Percentiles rank a stretch among this genome's conserved stretches.
Conservation (phyloP, 2,888 invertebrate species). For the Pyrocoelia pectoralis region DNA sequence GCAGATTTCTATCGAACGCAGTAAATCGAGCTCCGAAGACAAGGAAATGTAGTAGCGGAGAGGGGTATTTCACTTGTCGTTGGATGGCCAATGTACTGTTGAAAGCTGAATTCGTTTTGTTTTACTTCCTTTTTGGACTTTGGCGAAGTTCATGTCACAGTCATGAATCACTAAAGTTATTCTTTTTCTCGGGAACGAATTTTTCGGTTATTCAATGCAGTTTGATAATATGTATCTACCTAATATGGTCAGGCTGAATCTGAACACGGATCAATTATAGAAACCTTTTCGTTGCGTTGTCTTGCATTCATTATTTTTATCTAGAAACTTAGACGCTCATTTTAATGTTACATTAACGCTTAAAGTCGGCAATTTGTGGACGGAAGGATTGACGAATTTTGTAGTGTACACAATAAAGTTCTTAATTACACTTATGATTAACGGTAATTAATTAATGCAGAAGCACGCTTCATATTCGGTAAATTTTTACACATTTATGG, state of each 20-base stretch:
- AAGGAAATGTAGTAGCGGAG: slow-evolving; percentile 42
- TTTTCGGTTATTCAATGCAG: slow-evolving; percentile 25
- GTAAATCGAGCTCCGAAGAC: slow-evolving; percentile 51
- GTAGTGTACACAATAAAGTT: background rate
- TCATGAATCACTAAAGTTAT: slow-evolving; percentile 51
- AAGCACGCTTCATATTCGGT: slow-evolving; percentile 7
- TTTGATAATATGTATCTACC: slow-evolving; percentile 19
- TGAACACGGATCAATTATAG: slow-evolving; percentile 2
- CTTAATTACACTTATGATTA: slow-evolving; percentile 2
- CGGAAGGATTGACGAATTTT: background rate
- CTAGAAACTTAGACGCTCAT: background rate
- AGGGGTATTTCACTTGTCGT: slow-evolving; percentile 36
- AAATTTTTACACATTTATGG: slow-evolving; percentile 11
- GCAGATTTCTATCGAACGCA: slow-evolving; percentile 58
- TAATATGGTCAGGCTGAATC: slow-evolving; percentile 18
- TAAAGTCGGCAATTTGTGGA: background rate
- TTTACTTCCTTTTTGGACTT: slow-evolving; percentile 50
- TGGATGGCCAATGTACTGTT: slow-evolving; percentile 37
- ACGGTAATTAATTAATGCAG: slow-evolving; percentile 4
- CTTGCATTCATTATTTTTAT: background rate
- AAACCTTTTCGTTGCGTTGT: background rate
- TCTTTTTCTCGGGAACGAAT: slow-evolving; percentile 39
- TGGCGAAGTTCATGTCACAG: slow-evolving; percentile 47
- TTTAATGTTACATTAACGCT: background rate
- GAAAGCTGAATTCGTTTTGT: slow-evolving; percentile 40